A percentile compares a stretch with the other conserved stretches of the same genome.
Evolutionary conservation across 1,140 invertebrate genomes (phyloP).

Genomic region (Penaeus japonicus): DNA sequence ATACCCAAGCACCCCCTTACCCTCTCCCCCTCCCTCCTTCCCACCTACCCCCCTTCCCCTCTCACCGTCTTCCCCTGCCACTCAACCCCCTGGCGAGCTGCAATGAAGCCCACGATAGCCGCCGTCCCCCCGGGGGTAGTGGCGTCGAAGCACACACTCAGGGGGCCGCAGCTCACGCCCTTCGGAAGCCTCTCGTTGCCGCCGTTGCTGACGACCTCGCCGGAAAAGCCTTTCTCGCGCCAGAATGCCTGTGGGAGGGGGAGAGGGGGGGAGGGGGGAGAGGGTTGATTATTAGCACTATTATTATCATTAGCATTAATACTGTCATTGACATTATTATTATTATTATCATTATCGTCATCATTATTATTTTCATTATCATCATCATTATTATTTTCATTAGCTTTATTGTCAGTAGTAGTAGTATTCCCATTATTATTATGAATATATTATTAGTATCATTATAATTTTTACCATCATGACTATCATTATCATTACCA

Average conservation of each 20-base stretch:
- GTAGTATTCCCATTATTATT: no score
- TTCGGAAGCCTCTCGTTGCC: slow-evolving; percentile 55
- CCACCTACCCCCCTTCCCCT: slow-evolving; percentile 28
- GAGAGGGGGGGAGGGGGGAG: neutral
- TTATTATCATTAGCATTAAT: no score
- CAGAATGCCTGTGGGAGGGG: slow-evolving; percentile 64
- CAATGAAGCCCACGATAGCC: slow-evolving; percentile 66
- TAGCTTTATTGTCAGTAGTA: no score
- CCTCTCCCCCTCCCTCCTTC: slow-evolving; percentile 31
- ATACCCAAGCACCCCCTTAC: neutral
- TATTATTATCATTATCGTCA: no score
- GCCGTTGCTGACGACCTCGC: slow-evolving; percentile 65
- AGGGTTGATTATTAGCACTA: no score
- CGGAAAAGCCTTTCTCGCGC: slow-evolving; percentile 63
- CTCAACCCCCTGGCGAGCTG: slow-evolving; percentile 62
- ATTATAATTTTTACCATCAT: no score
- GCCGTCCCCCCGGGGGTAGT: slow-evolving; percentile 63
- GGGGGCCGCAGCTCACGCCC: slow-evolving; percentile 62
- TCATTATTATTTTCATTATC: no score
- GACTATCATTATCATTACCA: no score
- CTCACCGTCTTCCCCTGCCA: slow-evolving; percentile 60
- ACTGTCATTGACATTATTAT: no score
- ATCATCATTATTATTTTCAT: no score
- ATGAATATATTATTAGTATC: no score
- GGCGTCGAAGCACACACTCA: slow-evolving; percentile 65